Base-by-base conservation (phyloP, 2,113 vertebrate species). In the Brachyhypopomus occidentalis region DNA sequence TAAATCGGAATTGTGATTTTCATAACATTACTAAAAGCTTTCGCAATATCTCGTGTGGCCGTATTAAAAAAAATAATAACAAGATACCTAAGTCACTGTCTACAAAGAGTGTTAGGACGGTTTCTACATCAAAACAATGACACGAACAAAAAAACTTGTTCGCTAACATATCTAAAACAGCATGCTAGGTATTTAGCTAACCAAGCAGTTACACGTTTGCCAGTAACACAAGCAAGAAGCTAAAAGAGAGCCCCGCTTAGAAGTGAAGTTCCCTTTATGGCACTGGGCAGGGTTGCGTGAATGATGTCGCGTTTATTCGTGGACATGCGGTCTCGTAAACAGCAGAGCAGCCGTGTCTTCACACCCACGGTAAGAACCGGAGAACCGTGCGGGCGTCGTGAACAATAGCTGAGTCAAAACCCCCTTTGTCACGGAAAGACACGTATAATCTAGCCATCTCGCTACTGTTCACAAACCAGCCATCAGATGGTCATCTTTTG, bases 351-450 rank as follows among this genome's bases (percentile, higher is more conserved):
- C 45, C 69, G 81, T 1, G 56, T 14, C 23, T 11, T 91, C 34
- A 79, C 84, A 5, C 92, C 91, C 17, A 84, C 85, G 90, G 92
- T 94, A 88, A 82, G 20, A 34, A 8, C n/a, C 22, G 1, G 5
- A 9, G 55, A 20, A 58, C 55, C 30, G 58, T 64, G 74, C 16
- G 34, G 27, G 63, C 38, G 9, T 66, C 56, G 41, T 67, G 70
- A 69, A 59, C 71, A 72, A 34, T 34, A 63, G 34, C 25, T 76
- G 48, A 63, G 62, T 27, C 60, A 55, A 66, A 66, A 34, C 8
- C 1, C 30, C 2, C 75, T 67, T 30, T 36, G 64, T 67, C 64
- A 69, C 52, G 69, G 34, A 58, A 20, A 72, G 20, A 48, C 69
- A 23, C 41, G 56, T 60, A 48, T 48, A 11, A 52, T 52, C 12